Evolutionary conservation across 2,888 invertebrate genomes (phyloP), one percentile per base, ranked within the genome.

Genomic region (Chouioia cunea): DNA sequence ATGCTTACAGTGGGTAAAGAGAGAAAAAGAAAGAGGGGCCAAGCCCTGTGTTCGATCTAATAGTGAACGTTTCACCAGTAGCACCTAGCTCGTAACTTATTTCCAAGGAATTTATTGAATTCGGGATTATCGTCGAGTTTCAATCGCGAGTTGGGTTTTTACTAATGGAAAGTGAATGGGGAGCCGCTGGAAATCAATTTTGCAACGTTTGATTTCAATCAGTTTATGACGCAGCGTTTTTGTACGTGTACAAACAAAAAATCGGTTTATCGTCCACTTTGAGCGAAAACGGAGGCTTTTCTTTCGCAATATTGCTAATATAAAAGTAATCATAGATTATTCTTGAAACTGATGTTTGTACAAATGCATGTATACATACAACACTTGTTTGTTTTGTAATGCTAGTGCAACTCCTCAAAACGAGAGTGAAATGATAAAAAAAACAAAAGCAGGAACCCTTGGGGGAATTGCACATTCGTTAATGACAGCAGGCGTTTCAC

Each of bases 21-120:
- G 27, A 59, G n/a, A n/a, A n/a, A n/a, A n/a, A n/a, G n/a, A n/a
- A n/a, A n/a, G n/a, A n/a, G n/a, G n/a, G 59, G 52, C 65, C 70
- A 23, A 65, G 54, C 64, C 43, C n/a, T 48, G 53, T 44, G 57
- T 53, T 59, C 16, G 22, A 57, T 63, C 54, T 47, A 36, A 12
- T 36, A 36, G 10, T 10, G 36, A 36, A 36, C 36, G 36, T 36
- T 36, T 10, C 36, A 36, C 22, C 43, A 18, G 57, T 65, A 48
- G 57, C 48, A n/a, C 15, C 36, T 57, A 22, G 1, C 12, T 10
- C 36, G 8, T 20, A 22, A 65, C 27, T 50, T 14, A 36, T 50
- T 43, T 15, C 64, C 8, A 27, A n/a, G n/a, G 10, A 65, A 56
- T 48, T 63, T 53, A 48, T 27, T 27, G 27, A 27, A 27, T 27